A percentile compares a stretch with the other conserved stretches of the same genome.
These are phyloP conservation scores for Nyctibius bracteatus DNA, from an alignment of 2,113 vertebrate genomes.

Conservation along the genomic window DNA sequence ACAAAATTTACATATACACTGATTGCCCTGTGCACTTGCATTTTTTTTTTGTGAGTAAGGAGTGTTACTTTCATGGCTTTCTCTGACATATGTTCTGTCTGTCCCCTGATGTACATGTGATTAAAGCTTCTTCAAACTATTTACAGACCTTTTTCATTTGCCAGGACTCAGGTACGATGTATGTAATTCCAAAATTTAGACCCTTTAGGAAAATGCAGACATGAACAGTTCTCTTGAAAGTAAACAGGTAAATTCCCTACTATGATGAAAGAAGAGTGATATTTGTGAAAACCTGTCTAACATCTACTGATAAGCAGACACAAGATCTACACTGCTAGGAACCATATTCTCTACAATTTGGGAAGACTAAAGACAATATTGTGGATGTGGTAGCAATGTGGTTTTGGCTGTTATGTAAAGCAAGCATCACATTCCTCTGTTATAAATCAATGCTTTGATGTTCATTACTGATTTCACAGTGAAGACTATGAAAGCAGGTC, in stretches of 20 bases:
- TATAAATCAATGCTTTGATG: background rate
- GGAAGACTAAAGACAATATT: background rate
- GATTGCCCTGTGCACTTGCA: conserved; percentile 43
- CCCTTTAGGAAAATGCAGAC: background rate
- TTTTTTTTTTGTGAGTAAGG: background rate
- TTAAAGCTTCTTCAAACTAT: background rate
- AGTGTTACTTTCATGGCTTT: background rate
- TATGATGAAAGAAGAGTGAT: background rate
- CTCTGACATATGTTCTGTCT: background rate
- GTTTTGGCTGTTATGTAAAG: background rate
- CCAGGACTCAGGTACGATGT: background rate
- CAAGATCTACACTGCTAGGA: background rate
- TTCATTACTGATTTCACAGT: background rate
- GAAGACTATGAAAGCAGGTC: background rate
- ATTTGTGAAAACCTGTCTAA: background rate
- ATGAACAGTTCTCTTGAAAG: background rate
- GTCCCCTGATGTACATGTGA: background rate
- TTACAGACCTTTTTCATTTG: background rate
- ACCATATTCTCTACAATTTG: background rate
- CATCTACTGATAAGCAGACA: background rate
- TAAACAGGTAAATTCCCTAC: background rate
- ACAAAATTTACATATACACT: conserved; percentile 65
- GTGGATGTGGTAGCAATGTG: background rate
- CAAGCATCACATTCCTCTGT: background rate
- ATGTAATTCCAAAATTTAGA: background rate